These are phyloP conservation scores for Prionace glauca DNA, from an alignment of 2,797 vertebrate species.

Conservation along the genomic window DNA sequence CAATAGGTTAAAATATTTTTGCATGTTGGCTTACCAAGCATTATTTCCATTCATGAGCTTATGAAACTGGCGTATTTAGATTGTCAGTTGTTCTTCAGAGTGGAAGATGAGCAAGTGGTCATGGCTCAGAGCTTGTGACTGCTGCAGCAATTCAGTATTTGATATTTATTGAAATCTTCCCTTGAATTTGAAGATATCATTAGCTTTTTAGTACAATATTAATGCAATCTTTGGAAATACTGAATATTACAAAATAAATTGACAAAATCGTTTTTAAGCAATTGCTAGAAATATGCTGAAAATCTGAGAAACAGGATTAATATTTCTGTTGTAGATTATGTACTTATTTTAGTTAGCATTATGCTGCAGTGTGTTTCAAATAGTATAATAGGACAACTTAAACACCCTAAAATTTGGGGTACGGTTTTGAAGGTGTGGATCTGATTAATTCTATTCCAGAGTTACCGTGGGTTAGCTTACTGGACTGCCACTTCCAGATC, in stretches of 20 bases:
- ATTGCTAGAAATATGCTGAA: not conserved
- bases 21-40: not conserved
- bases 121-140: too few relatives aligned
- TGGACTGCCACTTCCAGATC: not conserved
- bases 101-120: not conserved
- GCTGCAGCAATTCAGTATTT: not conserved
- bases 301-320: not conserved
- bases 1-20: not conserved
- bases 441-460: not conserved
- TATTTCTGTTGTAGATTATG: not conserved
- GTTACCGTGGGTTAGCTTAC: not conserved
- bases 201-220: not conserved
- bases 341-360: not conserved
- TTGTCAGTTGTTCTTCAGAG: not conserved
- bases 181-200: not conserved
- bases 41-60: not conserved
- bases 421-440: not conserved
- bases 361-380: not conserved
- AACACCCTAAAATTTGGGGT: not conserved
- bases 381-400: not conserved
- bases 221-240: not conserved
- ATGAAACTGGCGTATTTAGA: not conserved
- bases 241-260: not conserved
- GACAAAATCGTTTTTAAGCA: not conserved
- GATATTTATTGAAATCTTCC: not conserved